These are phyloP conservation scores for Oreotrochilus melanogaster DNA, from an alignment of 2,113 vertebrate genomes.

Conservation along the genomic window DNA sequence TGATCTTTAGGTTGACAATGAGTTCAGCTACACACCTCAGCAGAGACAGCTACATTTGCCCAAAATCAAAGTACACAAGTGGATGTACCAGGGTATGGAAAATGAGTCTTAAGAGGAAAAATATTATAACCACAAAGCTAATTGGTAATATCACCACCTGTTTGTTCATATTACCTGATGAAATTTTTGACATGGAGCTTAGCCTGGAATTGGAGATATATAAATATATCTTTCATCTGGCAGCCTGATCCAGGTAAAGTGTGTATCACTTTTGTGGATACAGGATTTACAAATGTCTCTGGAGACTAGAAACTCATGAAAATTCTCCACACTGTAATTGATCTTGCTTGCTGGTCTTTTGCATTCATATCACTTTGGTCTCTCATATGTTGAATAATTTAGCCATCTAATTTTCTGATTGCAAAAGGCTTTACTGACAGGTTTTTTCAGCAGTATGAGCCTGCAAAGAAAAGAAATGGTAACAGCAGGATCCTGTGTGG, in stretches of 20 bases:
- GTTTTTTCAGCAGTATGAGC: background rate
- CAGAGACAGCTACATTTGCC: background rate
- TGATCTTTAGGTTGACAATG: background rate
- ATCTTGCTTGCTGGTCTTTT: conserved; percentile 36
- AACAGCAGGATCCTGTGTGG: background rate
- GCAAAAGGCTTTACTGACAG: background rate
- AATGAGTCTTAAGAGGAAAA: background rate
- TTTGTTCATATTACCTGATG: background rate
- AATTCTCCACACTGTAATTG: background rate
- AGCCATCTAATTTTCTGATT: conserved; percentile 27
- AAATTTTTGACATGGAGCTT: background rate
- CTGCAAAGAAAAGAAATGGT: background rate
- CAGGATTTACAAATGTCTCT: conserved; percentile 19
- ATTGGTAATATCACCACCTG: background rate
- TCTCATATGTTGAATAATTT: conserved; percentile 45
- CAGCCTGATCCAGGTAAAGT: conserved; percentile 4
- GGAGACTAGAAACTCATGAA: background rate
- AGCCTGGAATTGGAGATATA: background rate
- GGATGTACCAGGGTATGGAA: background rate
- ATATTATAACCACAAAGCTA: background rate
- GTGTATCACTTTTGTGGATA: background rate
- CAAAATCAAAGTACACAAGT: background rate
- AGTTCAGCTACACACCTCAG: background rate
- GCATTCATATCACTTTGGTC: background rate
- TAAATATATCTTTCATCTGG: conserved; percentile 21